Percentiles rank a stretch among this genome's conserved stretches.
These are phyloP conservation scores for Lipophrys pholis DNA, from an alignment of 2,113 vertebrate genomes.

Conservation along the genomic window DNA sequence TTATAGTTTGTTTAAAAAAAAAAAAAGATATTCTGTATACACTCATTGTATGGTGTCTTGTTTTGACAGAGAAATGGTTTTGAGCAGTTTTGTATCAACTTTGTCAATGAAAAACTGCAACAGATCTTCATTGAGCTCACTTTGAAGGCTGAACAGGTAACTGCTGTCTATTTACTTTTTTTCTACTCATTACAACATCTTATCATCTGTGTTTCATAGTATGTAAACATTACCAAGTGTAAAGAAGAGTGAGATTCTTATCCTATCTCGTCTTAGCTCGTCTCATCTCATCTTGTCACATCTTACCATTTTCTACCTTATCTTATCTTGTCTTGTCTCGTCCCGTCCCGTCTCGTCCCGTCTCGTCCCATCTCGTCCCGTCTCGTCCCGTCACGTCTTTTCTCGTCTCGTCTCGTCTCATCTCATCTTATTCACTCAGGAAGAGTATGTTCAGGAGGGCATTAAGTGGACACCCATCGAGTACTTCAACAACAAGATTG, in stretches of 20 bases:
- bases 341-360: too few species aligned
- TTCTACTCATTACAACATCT: not conserved
- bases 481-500: slow-evolving; percentile 99
- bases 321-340: too few species aligned
- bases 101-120: slow-evolving; percentile 98
- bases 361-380: not conserved
- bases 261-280: fast-evolving
- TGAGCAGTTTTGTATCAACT: slow-evolving; percentile 99
- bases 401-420: not conserved
- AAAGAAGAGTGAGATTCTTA: too few species aligned
- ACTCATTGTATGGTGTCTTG: not conserved
- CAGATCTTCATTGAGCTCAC: slow-evolving; percentile 99
- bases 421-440: slow-evolving; percentile 75
- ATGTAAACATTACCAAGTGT: too few species aligned
- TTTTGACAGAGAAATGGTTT: slow-evolving; percentile 93
- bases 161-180: not conserved
- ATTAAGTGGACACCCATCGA: slow-evolving; percentile 97
- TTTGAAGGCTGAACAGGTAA: slow-evolving; percentile 97
- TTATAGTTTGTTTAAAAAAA: slow-evolving; percentile 10
- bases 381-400: fast-evolving
- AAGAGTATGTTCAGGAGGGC: slow-evolving; percentile 97
- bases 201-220: not conserved
- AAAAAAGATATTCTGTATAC: not conserved
- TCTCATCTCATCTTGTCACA: not conserved
- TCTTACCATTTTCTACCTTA: too few species aligned